Evolutionary conservation across 2,888 invertebrate species (phyloP), one percentile per base, ranked within the genome.

Genomic region (Neocrepidodera transversa): DNA sequence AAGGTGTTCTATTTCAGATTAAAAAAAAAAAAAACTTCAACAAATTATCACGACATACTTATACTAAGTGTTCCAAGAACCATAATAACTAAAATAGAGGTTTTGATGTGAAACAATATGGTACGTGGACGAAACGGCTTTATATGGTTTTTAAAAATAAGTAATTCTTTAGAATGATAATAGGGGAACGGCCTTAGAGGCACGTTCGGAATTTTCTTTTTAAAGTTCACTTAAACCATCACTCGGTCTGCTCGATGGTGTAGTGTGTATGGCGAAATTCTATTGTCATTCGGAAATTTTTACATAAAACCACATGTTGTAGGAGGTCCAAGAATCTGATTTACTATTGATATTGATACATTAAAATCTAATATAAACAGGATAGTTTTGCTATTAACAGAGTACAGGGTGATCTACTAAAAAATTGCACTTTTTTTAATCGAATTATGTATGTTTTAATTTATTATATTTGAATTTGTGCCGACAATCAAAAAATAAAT

Each of bases 71-170:
- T 64, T 65, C 65, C 47, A 11, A 30, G 65, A 65, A 65, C 48
- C 32, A 57, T 42, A 57, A 63, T 57, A 13, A 4, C 8, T 23
- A 28, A 63, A 60, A 65, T 60, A 62, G 60, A 59, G 58, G 51
- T 51, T 58, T 61, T 61, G 47, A 59, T 58, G 55, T 55, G 56
- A 61, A 59, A 65, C 63, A 63, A 63, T 62, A 60, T 59, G 58
- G 54, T 36, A 40, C 48, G 50, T 50, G 55, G 43, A 45, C 56
- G 36, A 59, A 56, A 49, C 53, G 59, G 49, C 51, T 56, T 64
- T 63, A 60, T 59, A 63, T 61, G 61, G 59, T 62, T 61, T 62
- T 63, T 61, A 60, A 65, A 65, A 65, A 65, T 45, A 54, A 59
- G 61, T 55, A 57, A 63, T 61, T 65, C 63, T 63, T 61, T 61